phyloP scores from a whole-genome alignment of 2,113 vertebrate genomes.

The Phrynosoma platyrhinos region DNA sequence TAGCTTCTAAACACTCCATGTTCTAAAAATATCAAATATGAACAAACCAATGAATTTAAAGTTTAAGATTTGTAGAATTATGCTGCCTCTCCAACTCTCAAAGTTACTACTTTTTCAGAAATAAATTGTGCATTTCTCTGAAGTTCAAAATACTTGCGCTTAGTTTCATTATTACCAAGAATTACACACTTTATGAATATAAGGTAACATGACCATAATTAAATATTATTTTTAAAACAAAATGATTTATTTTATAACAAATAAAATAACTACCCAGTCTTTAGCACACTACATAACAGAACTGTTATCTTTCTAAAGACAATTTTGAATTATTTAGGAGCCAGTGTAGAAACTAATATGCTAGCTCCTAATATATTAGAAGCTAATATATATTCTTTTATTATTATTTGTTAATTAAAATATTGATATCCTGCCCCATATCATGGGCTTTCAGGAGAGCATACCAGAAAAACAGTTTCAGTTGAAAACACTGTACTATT shows the following conservation, averaged over 20 bases:
- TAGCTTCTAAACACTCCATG: constrained; percentile 57
- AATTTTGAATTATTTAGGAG: not conserved
- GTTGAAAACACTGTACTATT: too few relatives aligned
- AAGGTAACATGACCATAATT: constrained; percentile 35
- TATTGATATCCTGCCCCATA: too few relatives aligned
- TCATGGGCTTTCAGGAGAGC: too few relatives aligned
- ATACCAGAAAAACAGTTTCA: too few relatives aligned
- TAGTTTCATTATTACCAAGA: constrained; percentile 35
- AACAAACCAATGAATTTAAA: constrained; percentile 29
- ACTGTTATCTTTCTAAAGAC: not conserved
- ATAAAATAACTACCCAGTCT: constrained; percentile 14
- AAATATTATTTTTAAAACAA: constrained; percentile 20
- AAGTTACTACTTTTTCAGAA: constrained; percentile 26
- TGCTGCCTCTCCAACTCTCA: constrained; percentile 34
- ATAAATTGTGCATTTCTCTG: constrained; percentile 25
- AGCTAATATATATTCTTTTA: not conserved
- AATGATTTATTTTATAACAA: not conserved
- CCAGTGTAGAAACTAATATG: not conserved
- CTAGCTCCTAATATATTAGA: too few relatives aligned
- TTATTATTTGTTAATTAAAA: too few relatives aligned
- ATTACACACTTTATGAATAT: constrained; percentile 24
- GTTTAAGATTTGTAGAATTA: constrained; percentile 23
- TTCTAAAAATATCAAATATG: constrained; percentile 13
- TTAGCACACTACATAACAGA: not conserved
- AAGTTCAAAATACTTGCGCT: constrained; percentile 19